Evolutionary conservation across 2,113 vertebrate species (phyloP), one percentile per base, ranked within the genome.

Genomic region (Brachionichthys hirsutus): DNA sequence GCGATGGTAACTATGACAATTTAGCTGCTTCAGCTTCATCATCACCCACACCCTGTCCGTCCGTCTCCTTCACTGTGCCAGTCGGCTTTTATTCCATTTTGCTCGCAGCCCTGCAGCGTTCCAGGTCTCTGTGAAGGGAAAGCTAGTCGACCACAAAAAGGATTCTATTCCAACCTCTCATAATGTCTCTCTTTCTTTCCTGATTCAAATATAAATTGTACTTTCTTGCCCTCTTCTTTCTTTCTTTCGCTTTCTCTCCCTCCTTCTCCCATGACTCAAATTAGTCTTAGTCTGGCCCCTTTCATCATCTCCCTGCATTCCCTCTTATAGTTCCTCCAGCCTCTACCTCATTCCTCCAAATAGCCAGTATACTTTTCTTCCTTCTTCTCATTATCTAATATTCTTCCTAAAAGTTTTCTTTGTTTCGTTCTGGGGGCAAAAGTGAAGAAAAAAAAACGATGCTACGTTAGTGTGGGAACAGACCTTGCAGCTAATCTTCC

Each of bases 1-100:
- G 64, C 17, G 40, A 57, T 77, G 78, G 84, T 90, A 83, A 90
- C 85, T 81, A 88, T 90, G 86, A 84, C 84, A 70, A 85, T 87
- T 73, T 57, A 81, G 74, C 83, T 74, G 73, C 87, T 76, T 80
- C 66, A 77, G 75, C 74, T 70, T 79, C 75, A 82, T 73, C 80
- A 76, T 82, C 81, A 80, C 84, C 81, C 81, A 78, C 82, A 77
- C 79, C 73, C 78, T 74, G 53, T 83, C 70, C 50, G 77, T 83
- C 77, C 70, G 53, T 83, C 72, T 78, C 73, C 59, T 70, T 63
- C 64, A 64, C 73, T 62, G 72, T 81, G 61, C 83, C 54, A 61
- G 70, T 63, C 79, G 65, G 77, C 56, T 62, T 83, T 84, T 64
- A 71, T 79, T 67, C 64, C 48, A 35, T 46, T 78, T 73, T n/a